Base-by-base conservation (phyloP, 2,888 invertebrate species). In the Aphrophora alni region DNA sequence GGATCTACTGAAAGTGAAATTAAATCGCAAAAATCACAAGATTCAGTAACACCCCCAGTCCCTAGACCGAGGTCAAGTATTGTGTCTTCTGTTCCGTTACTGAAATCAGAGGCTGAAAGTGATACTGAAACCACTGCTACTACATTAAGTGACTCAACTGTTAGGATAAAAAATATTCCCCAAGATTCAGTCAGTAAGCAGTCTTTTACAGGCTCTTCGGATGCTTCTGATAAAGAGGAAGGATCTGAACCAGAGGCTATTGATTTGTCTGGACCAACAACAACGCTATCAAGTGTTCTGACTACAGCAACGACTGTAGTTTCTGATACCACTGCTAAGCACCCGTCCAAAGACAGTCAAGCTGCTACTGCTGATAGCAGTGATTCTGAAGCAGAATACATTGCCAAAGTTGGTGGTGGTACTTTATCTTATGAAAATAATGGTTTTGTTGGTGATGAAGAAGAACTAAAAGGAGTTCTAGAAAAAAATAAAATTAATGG, bases 51-150 rank as follows among this genome's bases (percentile, higher is more conserved):
- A 69, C 85, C 88, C 38, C 89, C 90, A 2, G 85, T 89, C 44
- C 89, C 90, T 27, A 89, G 89, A 86, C 90, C 89, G 8, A 86
- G 89, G 82, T 86, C 87, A 17, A 84, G 84, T 77, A 80, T 84
- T 72, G 81, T 78, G 21, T 81, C 81, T 25, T 74, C 78, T 59
- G 76, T 72, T 72, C 70, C 81, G 59, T 51, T 81, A 25, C 69
- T 81, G 51, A 81, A 81, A 38, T 78, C 81, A 72, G 81, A 81
- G 70, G 81, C 78, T 21, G 81, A 81, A 72, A 78, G 78, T 33
- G 81, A 81, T 27, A 81, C 81, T 59, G 81, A 81, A 72, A 81
- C 81, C 8, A 78, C 81, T 21, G 76, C 44, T 24, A 81, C 81
- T 26, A 81, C 81, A 27, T 71, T 81, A 24, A 81, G 81, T 78